Conservation (phyloP, 2,888 invertebrate species). For the Helicoverpa assulta region DNA sequence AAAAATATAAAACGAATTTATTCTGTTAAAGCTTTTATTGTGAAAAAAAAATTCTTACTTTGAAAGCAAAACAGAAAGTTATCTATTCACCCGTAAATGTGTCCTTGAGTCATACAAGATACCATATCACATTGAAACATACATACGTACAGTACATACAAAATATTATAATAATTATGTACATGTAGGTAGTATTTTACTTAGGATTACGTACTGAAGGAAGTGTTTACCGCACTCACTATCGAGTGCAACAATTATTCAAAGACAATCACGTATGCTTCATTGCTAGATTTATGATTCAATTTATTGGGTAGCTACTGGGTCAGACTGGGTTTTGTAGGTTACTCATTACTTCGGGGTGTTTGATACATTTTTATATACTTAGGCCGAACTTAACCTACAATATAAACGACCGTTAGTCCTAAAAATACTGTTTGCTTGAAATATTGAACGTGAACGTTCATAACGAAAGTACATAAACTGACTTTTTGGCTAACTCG, state of each 20-base stretch:
- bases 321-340: too few relatives aligned
- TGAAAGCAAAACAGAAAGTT: conserved; percentile 4
- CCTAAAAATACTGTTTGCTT: too few relatives aligned
- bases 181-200: background rate
- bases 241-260: conserved; percentile 31
- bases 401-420: too few relatives aligned
- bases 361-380: too few relatives aligned
- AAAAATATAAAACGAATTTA: too few relatives aligned
- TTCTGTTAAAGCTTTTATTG: too few relatives aligned
- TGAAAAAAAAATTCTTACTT: background rate
- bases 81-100: background rate
- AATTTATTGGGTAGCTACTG: background rate
- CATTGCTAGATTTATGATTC: conserved; percentile 17
- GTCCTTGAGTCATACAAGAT: conserved; percentile 7
- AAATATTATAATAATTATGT: background rate
- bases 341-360: too few relatives aligned
- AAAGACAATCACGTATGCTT: conserved; percentile 31
- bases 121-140: conserved; percentile 10
- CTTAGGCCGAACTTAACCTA: too few relatives aligned
- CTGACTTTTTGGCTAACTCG: too few relatives aligned
- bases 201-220: conserved; percentile 23
- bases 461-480: too few relatives aligned
- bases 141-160: background rate
- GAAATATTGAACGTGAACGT: too few relatives aligned
- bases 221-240: conserved; percentile 47